Base-by-base conservation (phyloP, 2,113 vertebrate genomes). In the Hyla sarda region DNA sequence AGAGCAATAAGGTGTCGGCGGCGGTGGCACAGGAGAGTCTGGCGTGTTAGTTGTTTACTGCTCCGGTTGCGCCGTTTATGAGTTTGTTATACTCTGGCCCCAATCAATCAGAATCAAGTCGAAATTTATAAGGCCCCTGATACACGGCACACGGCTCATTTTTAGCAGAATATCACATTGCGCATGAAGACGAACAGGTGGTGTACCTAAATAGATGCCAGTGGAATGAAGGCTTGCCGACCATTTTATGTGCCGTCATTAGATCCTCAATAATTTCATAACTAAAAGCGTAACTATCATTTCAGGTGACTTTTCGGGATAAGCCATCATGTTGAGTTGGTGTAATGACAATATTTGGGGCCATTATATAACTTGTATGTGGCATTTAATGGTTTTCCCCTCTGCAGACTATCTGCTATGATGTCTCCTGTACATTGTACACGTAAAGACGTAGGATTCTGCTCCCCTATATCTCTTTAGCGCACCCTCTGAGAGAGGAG, bases 81-180 rank as follows among this genome's bases (percentile, higher is more conserved):
- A 60, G 48, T n/a, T 56, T 41, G 47, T 83, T 62, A 52, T 45
- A 41, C 69, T 34, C 21, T 19, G 69, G 52, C 30, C 52, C 32
- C 23, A 28, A 74, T 74, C 67, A 83, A 73, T 85, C 58, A 85
- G 28, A 23, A 23, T 14, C 19, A 45, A 65, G 37, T 17, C 65
- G 41, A 47, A 75, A 34, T 77, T 77, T 77, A 76, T 77, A 77
- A 67, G 72, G 65, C 83, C 83, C 83, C 72, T 34, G 83, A 67
- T 47, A 34, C 62, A 50, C 8, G 47, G 19, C 32, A 19, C 71
- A 30, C 21, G 0, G n/a, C 73, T 47, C 14, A 45, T 45, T 13
- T 47, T 60, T 54, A 60, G 21, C n/a, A 23, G 34, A 13, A 45
- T 47, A 62, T 45, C 14, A 19, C 52, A 4, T 9, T 32, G 34